These are phyloP conservation scores for Balearica regulorum DNA, from an alignment of 2,797 vertebrate genomes.

Conservation along the genomic window DNA sequence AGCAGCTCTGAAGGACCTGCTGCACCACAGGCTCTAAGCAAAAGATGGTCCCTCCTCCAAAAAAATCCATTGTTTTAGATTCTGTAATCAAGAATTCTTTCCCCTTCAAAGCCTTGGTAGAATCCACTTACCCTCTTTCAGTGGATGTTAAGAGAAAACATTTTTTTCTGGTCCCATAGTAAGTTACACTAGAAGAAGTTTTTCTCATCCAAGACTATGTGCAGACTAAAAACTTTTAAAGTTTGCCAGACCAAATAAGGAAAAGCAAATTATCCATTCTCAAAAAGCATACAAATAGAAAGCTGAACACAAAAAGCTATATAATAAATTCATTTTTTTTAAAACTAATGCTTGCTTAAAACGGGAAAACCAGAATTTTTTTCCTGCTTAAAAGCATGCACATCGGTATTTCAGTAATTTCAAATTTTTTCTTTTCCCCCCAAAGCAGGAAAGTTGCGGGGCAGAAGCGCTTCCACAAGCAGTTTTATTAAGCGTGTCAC, in stretches of 20 bases:
- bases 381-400: background rate
- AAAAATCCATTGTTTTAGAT: accelerated
- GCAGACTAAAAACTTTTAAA: background rate
- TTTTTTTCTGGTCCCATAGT: background rate
- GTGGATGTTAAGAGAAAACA: accelerated
- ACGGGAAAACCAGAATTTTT: accelerated
- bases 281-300: accelerated
- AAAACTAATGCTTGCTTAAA: accelerated
- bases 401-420: accelerated
- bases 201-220: background rate
- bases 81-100: background rate
- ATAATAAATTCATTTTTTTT: accelerated
- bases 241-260: background rate
- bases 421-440: too few relatives aligned
- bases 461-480: background rate
- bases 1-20: background rate
- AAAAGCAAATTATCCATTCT: accelerated
- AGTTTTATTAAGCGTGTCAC: background rate
- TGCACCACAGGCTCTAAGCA: accelerated
- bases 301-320: accelerated
- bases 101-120: background rate
- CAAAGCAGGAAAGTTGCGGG: accelerated
- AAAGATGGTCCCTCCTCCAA: background rate
- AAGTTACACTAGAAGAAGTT: background rate
- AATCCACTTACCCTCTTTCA: background rate